These are phyloP conservation scores for Eulemur albifrons DNA, from an alignment of 2,797 vertebrate genomes.

Conservation along the genomic window DNA sequence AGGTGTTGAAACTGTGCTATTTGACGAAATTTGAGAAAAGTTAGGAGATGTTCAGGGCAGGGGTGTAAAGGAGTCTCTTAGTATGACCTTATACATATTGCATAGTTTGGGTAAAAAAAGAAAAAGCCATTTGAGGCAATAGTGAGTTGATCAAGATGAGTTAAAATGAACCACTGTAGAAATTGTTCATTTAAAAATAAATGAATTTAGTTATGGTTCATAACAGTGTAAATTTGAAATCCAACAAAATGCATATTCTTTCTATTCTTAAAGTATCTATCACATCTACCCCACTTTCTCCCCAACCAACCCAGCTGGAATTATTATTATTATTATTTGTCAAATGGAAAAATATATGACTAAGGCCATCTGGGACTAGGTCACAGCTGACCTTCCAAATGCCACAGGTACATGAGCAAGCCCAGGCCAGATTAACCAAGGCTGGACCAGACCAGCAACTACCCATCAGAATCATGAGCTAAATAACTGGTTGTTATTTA, in stretches of 20 bases:
- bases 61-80: not conserved
- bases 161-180: not conserved
- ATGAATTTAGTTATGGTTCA: not conserved
- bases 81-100: not conserved
- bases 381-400: not conserved
- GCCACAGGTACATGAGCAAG: not conserved
- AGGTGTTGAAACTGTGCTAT: not conserved
- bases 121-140: not conserved
- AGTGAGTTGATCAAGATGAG: not conserved
- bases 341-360: not conserved
- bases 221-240: not conserved
- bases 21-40: not conserved
- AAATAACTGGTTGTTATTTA: not conserved
- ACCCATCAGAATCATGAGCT: not conserved
- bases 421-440: not conserved
- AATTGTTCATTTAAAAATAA: not conserved
- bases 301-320: not conserved
- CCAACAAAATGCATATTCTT: not conserved
- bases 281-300: not conserved
- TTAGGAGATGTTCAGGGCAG: not conserved
- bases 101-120: not conserved
- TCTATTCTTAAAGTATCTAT: constrained; percentile 4
- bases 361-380: not conserved
- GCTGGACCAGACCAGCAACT: not conserved
- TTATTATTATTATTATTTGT: not conserved